Evolutionary conservation across 1,140 invertebrate species (phyloP).

Genomic region (Colletes gigas): DNA sequence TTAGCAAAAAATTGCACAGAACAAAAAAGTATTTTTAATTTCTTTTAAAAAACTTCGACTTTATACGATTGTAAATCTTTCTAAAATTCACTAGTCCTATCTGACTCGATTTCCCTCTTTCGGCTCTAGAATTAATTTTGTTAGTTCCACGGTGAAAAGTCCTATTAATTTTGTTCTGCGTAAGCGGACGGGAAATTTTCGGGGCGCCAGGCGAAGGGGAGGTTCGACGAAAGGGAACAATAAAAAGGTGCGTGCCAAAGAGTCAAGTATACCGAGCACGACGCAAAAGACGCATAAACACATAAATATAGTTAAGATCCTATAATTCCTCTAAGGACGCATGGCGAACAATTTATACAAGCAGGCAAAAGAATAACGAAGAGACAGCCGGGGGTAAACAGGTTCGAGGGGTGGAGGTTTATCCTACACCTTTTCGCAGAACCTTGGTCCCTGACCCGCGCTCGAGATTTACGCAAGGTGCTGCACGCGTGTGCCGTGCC

Average conservation of each 20-base stretch:
- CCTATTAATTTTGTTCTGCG: neutral
- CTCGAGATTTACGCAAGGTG: constrained; percentile 54
- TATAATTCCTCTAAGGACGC: constrained; percentile 21
- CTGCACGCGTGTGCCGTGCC: constrained; percentile 39
- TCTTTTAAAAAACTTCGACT: no score
- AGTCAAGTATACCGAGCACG: neutral
- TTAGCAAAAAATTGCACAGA: no score
- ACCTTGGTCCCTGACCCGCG: constrained; percentile 50
- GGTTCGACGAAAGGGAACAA: neutral
- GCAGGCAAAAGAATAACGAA: constrained; percentile 10
- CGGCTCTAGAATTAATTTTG: no score
- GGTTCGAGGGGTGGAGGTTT: constrained; percentile 2
- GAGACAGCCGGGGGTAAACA: constrained; percentile 11
- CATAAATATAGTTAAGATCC: constrained; percentile 33
- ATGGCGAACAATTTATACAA: constrained; percentile 31
- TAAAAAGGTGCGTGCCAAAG: constrained; percentile 11
- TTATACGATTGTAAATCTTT: no score
- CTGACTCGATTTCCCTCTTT: no score
- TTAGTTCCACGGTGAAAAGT: no score
- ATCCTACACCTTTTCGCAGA: constrained; percentile 30
- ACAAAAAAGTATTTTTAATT: no score
- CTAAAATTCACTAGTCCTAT: no score
- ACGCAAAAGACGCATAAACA: constrained; percentile 7
- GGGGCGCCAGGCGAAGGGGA: no score
- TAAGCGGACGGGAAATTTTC: neutral